Percentiles rank a stretch among this genome's conserved stretches.
Conservation (phyloP, 2,797 vertebrate species). For the Coreius guichenoti region DNA sequence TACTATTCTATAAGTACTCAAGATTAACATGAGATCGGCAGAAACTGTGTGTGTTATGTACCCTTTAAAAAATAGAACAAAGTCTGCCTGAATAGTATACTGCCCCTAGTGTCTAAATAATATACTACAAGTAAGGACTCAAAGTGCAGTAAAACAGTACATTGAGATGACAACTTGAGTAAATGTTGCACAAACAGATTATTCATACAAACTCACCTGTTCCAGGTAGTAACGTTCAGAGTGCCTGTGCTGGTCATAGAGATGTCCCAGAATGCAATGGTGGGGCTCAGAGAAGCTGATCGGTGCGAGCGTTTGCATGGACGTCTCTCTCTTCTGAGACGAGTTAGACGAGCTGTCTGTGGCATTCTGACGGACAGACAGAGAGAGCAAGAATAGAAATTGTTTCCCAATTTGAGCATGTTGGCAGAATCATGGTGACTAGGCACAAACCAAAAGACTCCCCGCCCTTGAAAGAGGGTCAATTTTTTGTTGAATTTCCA, state of each 20-base stretch:
- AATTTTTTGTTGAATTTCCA: background rate
- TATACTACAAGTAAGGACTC: background rate
- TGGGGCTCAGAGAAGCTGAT: conserved; percentile 86
- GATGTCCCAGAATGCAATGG: conserved; percentile 87
- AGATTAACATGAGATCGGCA: no score
- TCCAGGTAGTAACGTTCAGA: conserved; percentile 88
- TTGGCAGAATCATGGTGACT: conserved; percentile 13
- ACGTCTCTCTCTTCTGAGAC: conserved; percentile 90
- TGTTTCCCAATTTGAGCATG: conserved; percentile 18
- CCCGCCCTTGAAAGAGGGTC: background rate
- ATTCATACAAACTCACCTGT: conserved; percentile 76
- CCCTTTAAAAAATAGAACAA: background rate
- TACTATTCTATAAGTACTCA: no score
- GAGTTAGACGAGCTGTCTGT: conserved; percentile 98
- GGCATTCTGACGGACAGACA: conserved; percentile 80
- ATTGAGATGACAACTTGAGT: background rate
- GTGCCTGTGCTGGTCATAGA: conserved; percentile 84
- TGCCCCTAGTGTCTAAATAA: background rate
- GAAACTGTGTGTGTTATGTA: no score
- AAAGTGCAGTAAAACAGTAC: background rate
- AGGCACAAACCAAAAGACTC: conserved; percentile 7
- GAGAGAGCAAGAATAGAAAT: conserved; percentile 25
- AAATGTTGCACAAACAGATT: background rate
- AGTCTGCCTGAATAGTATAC: background rate
- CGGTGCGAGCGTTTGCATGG: conserved; percentile 80